Base-by-base conservation (phyloP, 2,888 invertebrate genomes). In the Chalcis sispes region DNA sequence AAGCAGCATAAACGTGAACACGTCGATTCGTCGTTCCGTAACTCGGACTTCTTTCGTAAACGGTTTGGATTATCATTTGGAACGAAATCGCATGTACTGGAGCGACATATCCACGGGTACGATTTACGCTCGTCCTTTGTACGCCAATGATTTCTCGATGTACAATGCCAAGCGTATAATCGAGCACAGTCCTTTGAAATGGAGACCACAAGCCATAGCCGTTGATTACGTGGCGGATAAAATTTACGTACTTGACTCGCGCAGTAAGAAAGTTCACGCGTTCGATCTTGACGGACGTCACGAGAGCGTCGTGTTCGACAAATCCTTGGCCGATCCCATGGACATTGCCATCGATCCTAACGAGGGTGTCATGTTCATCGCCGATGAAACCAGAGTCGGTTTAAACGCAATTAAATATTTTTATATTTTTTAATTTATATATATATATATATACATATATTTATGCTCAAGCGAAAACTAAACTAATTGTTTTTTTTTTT, bases 341-440 rank as follows among this genome's bases (percentile, higher is more conserved):
- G 50, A 77, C 10, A 20, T 77, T 4, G 64, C 32, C 1, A 1
- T 77, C 0, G 77, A 77, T 27, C 69, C 77, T 0, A 0, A 20
- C 18, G 67, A 62, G 5, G 72, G 72, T 1, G 5, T 69, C n/a
- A 58, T 73, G 20, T 77, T 77, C 48, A 36, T 73, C 2, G 77
- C 72, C 10, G 65, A 72, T 40, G 58, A 36, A 7, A 52, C 23
- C n/a, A 75, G 58, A 32, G 25, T 42, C 13, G 25, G 61, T 40
- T 1, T 20, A 13, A 25, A 1, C 10, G 32, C n/a, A 46, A 18
- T 46, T 13, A 18, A 52, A 4, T 25, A 27, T 58, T 46, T 58
- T 46, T n/a, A 8, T n/a, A n/a, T n/a, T n/a, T 64, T 52, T 64
- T 13, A 1, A 1, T 8, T 25, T 3, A 52, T 20, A 27, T 48